Conservation (phyloP, 2,797 vertebrate genomes). For the Nasua narica region DNA sequence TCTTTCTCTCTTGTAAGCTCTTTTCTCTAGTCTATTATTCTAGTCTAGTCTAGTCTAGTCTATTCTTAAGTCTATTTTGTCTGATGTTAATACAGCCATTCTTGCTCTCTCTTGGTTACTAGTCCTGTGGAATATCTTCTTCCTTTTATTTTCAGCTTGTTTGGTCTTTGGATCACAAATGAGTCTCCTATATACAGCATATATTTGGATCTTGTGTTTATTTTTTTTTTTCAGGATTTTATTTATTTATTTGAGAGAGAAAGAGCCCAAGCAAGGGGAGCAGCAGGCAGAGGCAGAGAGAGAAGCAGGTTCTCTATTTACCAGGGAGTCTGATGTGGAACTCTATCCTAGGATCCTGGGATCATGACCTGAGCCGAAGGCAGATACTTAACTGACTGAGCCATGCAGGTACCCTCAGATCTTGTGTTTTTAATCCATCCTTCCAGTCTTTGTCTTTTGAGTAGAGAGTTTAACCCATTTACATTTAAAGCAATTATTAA, state of each 20-base stretch:
- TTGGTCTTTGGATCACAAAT: not conserved
- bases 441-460: not conserved
- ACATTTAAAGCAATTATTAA: not conserved
- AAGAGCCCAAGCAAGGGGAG: too few species aligned
- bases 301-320: too few species aligned
- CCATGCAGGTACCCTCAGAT: too few species aligned
- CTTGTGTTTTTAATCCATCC: not conserved
- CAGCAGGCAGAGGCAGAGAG: too few species aligned
- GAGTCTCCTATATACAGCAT: not conserved
- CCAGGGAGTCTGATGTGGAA: too few species aligned
- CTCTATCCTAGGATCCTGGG: too few species aligned
- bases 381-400: too few species aligned
- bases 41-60: too few species aligned
- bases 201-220: not conserved
- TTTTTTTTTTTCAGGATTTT: too few species aligned
- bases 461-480: not conserved
- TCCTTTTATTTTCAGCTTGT: not conserved
- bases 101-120: not conserved
- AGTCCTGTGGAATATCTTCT: not conserved
- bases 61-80: not conserved
- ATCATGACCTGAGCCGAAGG: too few species aligned
- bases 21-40: not conserved
- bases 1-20: not conserved
- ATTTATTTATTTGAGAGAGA: too few species aligned
- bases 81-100: not conserved